Evolutionary conservation across 2,797 vertebrate species (phyloP).

Genomic region (Kryptolebias ocellatus): DNA sequence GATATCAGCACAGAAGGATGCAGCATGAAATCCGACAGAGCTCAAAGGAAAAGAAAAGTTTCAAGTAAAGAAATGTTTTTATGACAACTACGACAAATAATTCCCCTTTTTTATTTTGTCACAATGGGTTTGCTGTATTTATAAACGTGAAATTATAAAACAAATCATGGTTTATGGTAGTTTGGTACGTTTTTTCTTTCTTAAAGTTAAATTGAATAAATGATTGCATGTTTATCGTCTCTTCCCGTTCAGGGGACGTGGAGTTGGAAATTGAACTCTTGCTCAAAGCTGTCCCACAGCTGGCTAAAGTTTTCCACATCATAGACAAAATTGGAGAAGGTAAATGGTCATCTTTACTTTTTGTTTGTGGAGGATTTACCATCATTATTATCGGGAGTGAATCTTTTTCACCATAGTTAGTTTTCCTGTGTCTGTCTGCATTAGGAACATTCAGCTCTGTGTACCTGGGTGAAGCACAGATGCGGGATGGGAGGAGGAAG

Average conservation of each 20-base stretch:
- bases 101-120: too few species aligned
- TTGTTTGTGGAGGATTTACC: neutral
- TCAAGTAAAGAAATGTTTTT: slow-evolving; percentile 60
- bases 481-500: slow-evolving; percentile 85
- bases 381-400: neutral
- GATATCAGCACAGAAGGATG: slow-evolving; percentile 32
- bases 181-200: too few species aligned
- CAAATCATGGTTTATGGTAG: too few species aligned
- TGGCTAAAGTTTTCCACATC: slow-evolving; percentile 88
- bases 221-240: neutral
- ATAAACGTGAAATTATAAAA: neutral
- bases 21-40: slow-evolving; percentile 35
- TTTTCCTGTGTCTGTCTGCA: slow-evolving; percentile 9
- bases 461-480: slow-evolving; percentile 91
- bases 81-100: neutral
- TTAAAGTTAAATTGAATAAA: too few species aligned
- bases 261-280: slow-evolving; percentile 90
- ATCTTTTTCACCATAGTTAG: neutral
- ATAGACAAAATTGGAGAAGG: slow-evolving; percentile 97
- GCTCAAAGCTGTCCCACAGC: slow-evolving; percentile 92
- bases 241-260: slow-evolving; percentile 75
- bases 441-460: slow-evolving; percentile 98
- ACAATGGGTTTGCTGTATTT: neutral
- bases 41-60: slow-evolving; percentile 60
- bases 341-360: slow-evolving; percentile 48